A percentile compares a stretch with the other conserved stretches of the same genome.
Evolutionary conservation across 2,888 invertebrate genomes (phyloP).

Genomic region (Stratiomys singularior): DNA sequence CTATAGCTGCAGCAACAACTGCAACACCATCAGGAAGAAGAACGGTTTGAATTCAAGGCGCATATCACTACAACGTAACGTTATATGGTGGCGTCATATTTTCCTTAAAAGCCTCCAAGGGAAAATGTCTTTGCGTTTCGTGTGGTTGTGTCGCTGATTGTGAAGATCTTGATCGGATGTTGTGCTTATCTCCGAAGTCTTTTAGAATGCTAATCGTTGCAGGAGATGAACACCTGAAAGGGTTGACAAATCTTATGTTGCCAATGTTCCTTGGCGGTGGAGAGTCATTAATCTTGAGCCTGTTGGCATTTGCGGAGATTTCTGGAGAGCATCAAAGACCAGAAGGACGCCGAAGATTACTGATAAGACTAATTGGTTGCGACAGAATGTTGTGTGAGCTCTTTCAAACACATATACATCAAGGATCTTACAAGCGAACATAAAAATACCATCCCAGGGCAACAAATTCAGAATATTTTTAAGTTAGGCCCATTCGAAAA

Average conservation of each 20-base stretch:
- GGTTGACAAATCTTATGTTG: background rate
- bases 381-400: background rate
- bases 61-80: background rate
- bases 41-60: background rate
- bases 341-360: background rate
- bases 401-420: too few species aligned
- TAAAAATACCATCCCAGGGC: too few species aligned
- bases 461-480: too few species aligned
- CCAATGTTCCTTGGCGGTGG: background rate
- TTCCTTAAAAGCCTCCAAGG: background rate
- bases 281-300: background rate
- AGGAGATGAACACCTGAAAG: background rate
- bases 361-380: slow-evolving; percentile 1
- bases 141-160: background rate
- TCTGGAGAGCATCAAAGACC: background rate
- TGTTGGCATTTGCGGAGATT: background rate
- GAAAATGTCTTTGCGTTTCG: background rate
- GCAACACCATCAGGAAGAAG: background rate
- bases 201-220: background rate
- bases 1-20: too few species aligned
- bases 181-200: background rate
- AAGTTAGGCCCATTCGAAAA: too few species aligned
- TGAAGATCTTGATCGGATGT: background rate
- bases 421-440: too few species aligned
- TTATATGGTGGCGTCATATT: background rate